phyloP scores from a whole-genome alignment of 2,113 vertebrate species.

The Protobothrops mucrosquamatus region DNA sequence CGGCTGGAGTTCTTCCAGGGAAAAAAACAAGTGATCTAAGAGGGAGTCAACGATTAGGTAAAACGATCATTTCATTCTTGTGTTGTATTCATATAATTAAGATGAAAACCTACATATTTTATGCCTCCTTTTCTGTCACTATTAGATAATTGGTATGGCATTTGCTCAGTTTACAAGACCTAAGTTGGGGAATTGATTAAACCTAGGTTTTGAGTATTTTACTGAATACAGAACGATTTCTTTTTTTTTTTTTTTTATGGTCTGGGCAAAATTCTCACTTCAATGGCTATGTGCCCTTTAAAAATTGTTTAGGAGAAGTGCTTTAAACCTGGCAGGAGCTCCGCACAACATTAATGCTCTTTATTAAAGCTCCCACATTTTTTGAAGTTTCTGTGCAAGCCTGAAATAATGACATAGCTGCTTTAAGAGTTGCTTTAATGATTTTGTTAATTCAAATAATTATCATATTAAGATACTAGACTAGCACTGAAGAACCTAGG shows the following conservation, averaged over 20 bases:
- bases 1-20: constrained; percentile 35
- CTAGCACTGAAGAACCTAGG: background rate
- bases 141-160: background rate
- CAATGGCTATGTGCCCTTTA: background rate
- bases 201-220: background rate
- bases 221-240: background rate
- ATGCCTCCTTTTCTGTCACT: background rate
- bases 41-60: constrained; percentile 32
- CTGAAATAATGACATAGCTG: background rate
- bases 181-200: background rate
- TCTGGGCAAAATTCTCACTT: background rate
- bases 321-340: background rate
- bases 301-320: background rate
- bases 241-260: background rate
- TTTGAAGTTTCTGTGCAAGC: background rate
- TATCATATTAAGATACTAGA: background rate
- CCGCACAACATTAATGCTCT: background rate
- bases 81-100: background rate
- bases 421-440: background rate
- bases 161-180: background rate
- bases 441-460: background rate
- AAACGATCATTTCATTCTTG: constrained; percentile 2
- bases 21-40: constrained; percentile 51
- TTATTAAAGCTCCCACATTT: background rate
- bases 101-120: background rate